Evolutionary conservation across 2,797 vertebrate species (phyloP).

Genomic region (Picus viridis): DNA sequence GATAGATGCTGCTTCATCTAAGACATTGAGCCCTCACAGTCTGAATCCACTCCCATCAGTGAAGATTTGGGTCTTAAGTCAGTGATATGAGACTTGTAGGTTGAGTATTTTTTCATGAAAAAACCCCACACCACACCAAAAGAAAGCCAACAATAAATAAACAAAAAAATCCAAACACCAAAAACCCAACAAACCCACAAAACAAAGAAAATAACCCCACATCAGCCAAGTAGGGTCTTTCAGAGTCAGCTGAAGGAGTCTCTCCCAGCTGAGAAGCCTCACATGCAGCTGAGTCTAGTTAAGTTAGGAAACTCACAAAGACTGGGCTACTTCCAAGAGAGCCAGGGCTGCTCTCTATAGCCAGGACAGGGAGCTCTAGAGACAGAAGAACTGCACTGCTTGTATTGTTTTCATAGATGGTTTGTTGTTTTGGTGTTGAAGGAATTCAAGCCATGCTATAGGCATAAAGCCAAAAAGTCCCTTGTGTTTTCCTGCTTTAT

Average conservation of each 20-base stretch:
- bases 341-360: neutral
- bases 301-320: constrained; percentile 50
- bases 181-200: neutral
- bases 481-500: constrained; percentile 49
- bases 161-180: neutral
- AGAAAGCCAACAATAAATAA: neutral
- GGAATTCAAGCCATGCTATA: constrained; percentile 48
- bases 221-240: neutral
- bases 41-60: neutral
- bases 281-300: neutral
- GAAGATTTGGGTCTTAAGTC: neutral
- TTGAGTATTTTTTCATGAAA: neutral
- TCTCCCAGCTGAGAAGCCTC: constrained; percentile 37
- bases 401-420: constrained; percentile 50
- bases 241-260: constrained; percentile 19
- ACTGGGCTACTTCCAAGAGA: constrained; percentile 55
- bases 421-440: constrained; percentile 40
- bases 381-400: neutral
- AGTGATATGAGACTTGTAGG: neutral
- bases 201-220: neutral
- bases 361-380: constrained; percentile 41
- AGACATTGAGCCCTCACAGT: neutral
- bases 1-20: neutral
- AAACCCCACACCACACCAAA: too few relatives aligned
- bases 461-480: constrained; percentile 44